phyloP scores from a whole-genome alignment of 2,888 invertebrate species.

The Amiota minor region DNA sequence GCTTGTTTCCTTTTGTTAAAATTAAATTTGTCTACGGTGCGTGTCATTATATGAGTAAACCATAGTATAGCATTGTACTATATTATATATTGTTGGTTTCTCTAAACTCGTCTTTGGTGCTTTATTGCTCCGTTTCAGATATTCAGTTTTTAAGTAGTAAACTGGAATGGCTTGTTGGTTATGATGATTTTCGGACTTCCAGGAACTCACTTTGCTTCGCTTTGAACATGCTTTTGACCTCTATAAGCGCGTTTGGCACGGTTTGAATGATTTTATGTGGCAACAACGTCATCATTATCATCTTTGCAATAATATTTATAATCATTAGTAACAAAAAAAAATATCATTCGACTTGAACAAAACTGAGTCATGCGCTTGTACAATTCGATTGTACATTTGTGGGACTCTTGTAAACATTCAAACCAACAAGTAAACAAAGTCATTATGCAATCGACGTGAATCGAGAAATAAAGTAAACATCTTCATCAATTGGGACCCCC shows the following conservation, averaged over 20 bases:
- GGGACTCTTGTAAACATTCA: no score
- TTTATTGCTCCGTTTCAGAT: constrained; percentile 49
- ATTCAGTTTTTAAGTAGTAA: constrained; percentile 5
- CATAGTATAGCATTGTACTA: no score
- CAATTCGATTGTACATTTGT: no score
- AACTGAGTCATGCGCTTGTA: no score
- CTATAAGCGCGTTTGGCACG: constrained; percentile 24
- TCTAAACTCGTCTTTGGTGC: constrained; percentile 51
- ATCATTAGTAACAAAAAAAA: background rate
- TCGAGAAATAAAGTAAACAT: constrained; percentile 5
- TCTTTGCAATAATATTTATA: background rate
- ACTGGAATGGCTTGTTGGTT: constrained; percentile 10
- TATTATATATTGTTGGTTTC: constrained; percentile 5
- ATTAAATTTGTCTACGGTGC: constrained; percentile 54
- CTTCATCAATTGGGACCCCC: constrained; percentile 33
- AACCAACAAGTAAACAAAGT: no score
- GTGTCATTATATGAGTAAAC: constrained; percentile 41
- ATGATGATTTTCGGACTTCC: constrained; percentile 1
- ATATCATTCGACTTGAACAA: background rate
- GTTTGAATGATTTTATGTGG: constrained; percentile 12
- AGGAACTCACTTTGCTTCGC: constrained; percentile 22
- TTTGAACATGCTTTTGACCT: constrained; percentile 21
- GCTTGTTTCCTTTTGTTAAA: constrained; percentile 65
- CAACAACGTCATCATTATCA: no score
- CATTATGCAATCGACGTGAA: no score